Percentiles rank a stretch among this genome's conserved stretches.
Evolutionary conservation across 2,888 invertebrate species (phyloP).

Genomic region (Acleris emargana): DNA sequence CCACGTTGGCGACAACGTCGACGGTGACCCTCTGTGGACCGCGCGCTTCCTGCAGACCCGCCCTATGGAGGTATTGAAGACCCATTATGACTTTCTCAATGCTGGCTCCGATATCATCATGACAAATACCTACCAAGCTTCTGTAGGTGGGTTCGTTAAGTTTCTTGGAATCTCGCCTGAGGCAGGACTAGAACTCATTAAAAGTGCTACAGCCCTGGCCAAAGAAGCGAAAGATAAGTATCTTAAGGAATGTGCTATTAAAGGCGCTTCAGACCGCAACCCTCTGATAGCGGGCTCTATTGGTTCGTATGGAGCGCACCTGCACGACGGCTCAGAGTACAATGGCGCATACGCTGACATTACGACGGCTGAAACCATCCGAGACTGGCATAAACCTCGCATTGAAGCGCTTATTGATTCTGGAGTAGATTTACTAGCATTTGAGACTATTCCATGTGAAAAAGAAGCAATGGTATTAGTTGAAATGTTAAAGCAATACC

Average conservation of each 20-base stretch:
- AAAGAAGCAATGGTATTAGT: slow-evolving; percentile 92
- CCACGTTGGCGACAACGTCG: slow-evolving; percentile 87
- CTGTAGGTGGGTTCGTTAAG: slow-evolving; percentile 88
- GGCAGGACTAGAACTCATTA: slow-evolving; percentile 88
- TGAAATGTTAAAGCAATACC: slow-evolving; percentile 90
- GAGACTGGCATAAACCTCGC: slow-evolving; percentile 92
- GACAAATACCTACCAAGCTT: slow-evolving; percentile 96
- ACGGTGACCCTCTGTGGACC: slow-evolving; percentile 95
- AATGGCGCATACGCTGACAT: slow-evolving; percentile 89
- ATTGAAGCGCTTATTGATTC: slow-evolving; percentile 89
- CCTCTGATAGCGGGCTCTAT: slow-evolving; percentile 93
- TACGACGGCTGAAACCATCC: slow-evolving; percentile 85
- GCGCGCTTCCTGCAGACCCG: slow-evolving; percentile 90
- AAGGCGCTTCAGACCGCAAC: slow-evolving; percentile 42
- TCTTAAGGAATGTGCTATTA: slow-evolving; percentile 69
- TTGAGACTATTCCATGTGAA: slow-evolving; percentile 95
- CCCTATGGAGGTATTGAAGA: slow-evolving; percentile 88
- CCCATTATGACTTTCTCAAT: slow-evolving; percentile 91
- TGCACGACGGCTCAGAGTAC: slow-evolving; percentile 96
- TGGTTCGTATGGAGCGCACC: slow-evolving; percentile 95
- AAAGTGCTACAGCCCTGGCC: slow-evolving; percentile 88
- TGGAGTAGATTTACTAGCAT: slow-evolving; percentile 93
- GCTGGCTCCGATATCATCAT: slow-evolving; percentile 94
- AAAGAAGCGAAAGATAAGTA: slow-evolving; percentile 86
- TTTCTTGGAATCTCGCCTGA: slow-evolving; percentile 87